Evolutionary conservation across 2,888 invertebrate genomes (phyloP).

Genomic region (Acanthacorydalis orientalis): DNA sequence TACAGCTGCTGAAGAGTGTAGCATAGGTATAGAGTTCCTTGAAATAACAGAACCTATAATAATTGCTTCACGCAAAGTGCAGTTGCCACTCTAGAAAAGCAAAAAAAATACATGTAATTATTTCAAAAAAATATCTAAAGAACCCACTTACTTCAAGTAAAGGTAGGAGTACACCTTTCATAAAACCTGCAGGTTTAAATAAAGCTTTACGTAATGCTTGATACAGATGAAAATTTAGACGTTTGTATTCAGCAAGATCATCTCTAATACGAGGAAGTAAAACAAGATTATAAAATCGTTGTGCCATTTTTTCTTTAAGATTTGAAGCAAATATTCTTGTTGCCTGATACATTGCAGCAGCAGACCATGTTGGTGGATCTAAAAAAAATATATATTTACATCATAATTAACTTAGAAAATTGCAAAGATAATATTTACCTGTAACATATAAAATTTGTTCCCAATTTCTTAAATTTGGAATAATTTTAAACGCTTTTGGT

Average conservation of each 20-base stretch:
- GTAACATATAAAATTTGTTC: conserved; percentile 77
- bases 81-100: conserved; percentile 61
- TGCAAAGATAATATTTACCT: conserved; percentile 21
- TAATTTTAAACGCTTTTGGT: conserved; percentile 95
- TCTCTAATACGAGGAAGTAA: conserved; percentile 84
- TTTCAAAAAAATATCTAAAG: not conserved
- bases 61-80: conserved; percentile 87
- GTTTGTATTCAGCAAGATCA: conserved; percentile 88
- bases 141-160: conserved; percentile 32
- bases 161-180: conserved; percentile 68
- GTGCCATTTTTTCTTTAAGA: conserved; percentile 90
- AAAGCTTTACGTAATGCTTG: conserved; percentile 84
- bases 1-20: conserved; percentile 91
- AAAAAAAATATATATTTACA: too few relatives aligned
- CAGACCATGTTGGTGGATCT: conserved; percentile 91
- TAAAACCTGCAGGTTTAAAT: conserved; percentile 95
- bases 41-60: conserved; percentile 85
- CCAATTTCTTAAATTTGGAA: conserved; percentile 87
- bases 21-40: conserved; percentile 80
- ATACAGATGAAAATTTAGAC: conserved; percentile 90
- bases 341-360: conserved; percentile 93
- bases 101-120: conserved; percentile 19
- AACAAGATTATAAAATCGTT: conserved; percentile 86
- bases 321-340: conserved; percentile 95
- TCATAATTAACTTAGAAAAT: conserved; percentile 16